Base-by-base conservation (phyloP, 2,797 vertebrate species). In the Borostomias antarcticus region DNA sequence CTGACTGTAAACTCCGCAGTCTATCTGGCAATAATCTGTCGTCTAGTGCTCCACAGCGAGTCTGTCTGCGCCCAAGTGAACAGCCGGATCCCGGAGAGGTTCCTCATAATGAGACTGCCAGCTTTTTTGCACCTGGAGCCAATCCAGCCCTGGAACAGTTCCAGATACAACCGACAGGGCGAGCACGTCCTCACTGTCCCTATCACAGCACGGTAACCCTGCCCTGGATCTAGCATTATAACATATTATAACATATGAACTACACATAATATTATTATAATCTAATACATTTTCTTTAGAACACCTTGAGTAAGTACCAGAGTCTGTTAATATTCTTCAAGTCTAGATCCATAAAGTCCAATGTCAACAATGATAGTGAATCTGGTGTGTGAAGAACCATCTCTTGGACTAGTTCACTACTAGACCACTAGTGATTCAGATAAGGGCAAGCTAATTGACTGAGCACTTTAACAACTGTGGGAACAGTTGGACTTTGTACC, bases 121-220 rank as follows among this genome's bases (percentile, higher is more conserved):
- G 81, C 68, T 78, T 79, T 77, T 66, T 62, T 67, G 64, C 63
- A 79, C 85, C 80, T 89, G 86, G 87, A 84, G 68, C 75, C 66
- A 68, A 72, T 87, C 89, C 85, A 87, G 78, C 80, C 73, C 75
- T 76, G 86, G 85, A 86, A 79, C 73, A 76, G 66, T 80, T 87
- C 90, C 85, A 84, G 68, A 64, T 66, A 23, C 62, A 64, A 35
- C 86, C 89, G 74, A 58, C 78, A 87, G 89, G 85, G 85, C 64
- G 79, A 76, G 76, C 75, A 37, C 80, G 68, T 78, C 76, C 72
- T 75, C 50, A 23, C 47, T 25, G 50, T 58, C n/a, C n/a, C n/a
- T n/a, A n/a, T n/a, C n/a, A n/a, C n/a, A n/a, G n/a, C n/a, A n/a
- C n/a, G n/a, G n/a, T n/a, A n/a, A n/a, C n/a, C n/a, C n/a, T n/a